A percentile compares a stretch with the other conserved stretches of the same genome.
phyloP scores from a whole-genome alignment of 2,797 vertebrate genomes.

The Enteromius fasciolatus region DNA sequence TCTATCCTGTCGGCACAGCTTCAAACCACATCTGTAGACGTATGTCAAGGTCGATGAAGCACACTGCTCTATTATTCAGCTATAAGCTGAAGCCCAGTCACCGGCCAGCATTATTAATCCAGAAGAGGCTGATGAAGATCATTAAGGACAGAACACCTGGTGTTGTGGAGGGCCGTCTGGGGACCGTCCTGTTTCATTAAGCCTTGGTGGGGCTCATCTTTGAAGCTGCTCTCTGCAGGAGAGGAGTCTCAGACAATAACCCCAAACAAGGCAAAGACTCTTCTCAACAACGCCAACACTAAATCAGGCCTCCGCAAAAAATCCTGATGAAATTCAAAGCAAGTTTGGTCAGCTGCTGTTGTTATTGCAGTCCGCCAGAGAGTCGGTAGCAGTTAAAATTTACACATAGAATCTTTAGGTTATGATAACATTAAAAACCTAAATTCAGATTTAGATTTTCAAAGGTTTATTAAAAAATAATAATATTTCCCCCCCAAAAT shows the following conservation, averaged over 20 bases:
- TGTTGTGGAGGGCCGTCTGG: conserved; percentile 45
- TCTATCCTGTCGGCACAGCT: not conserved
- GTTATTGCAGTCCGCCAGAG: conserved; percentile 43
- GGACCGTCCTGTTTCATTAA: conserved; percentile 63
- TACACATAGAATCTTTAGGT: no score
- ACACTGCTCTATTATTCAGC: conserved; percentile 27
- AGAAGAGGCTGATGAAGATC: conserved; percentile 50
- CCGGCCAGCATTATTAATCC: conserved; percentile 41
- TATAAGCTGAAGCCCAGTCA: conserved; percentile 10
- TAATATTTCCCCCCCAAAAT: no score
- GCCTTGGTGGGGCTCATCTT: conserved; percentile 52
- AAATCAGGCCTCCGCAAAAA: conserved; percentile 14
- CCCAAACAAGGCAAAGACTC: conserved; percentile 52
- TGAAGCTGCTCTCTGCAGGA: conserved; percentile 63
- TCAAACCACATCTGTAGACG: not conserved
- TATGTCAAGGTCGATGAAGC: conserved; percentile 20
- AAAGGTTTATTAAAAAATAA: no score
- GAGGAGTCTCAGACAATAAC: conserved; percentile 17
- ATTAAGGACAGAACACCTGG: conserved; percentile 58
- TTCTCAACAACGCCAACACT: conserved; percentile 54
- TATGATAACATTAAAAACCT: no score
- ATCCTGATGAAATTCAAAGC: conserved; percentile 33
- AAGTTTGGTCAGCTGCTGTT: not conserved
- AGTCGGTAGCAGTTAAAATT: not conserved
- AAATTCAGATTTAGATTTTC: no score